Base-by-base conservation (phyloP, 2,113 vertebrate species). In the Daboia siamensis region DNA sequence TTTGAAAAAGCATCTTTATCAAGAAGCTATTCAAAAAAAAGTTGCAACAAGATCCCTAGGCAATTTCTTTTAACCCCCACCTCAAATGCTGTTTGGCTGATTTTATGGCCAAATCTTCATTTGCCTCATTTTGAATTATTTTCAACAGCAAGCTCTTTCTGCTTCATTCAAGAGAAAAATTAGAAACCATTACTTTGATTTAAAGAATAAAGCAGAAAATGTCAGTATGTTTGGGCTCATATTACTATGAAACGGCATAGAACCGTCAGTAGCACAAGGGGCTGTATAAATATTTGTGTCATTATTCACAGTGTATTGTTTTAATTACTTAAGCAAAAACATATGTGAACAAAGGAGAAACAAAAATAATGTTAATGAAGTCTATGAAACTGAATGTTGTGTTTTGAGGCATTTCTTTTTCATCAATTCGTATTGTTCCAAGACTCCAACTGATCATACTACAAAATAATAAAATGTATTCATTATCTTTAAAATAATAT, bases 131-230 rank as follows among this genome's bases (percentile, higher is more conserved):
- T 90, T 0, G 5, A 93, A 52, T 10, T 95, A 87, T 93, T 94
- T 93, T 94, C 93, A 94, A 92, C 93, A 96, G 94, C 93, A 94
- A 90, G 94, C 93, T 92, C 46, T 94, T 94, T 95, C 39, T 87
- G 93, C 92, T 94, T 86, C 93, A 93, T 94, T 96, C 93, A 93
- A 59, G 88, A 1, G 2, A 0, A 23, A 92, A 91, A 74, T 90
- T 90, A 93, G 93, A 96, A 96, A 95, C 92, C 5, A 93, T 94
- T 52, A 93, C 93, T 91, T 61, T 94, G 95, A 89, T 94, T 93
- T 94, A 95, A n/a, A 93, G 96, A 96, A 96, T 95, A 95, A 97
- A 93, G 93, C 96, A 95, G 93, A 94, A 93, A 94, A 91, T 92
- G 33, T 1, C 15, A 86, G 52, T 20, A 46, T 21, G 84, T 91